Percentiles rank a stretch among this genome's conserved stretches.
These are phyloP conservation scores for Paradisaea rubra DNA, from an alignment of 2,113 vertebrate genomes.

Conservation along the genomic window DNA sequence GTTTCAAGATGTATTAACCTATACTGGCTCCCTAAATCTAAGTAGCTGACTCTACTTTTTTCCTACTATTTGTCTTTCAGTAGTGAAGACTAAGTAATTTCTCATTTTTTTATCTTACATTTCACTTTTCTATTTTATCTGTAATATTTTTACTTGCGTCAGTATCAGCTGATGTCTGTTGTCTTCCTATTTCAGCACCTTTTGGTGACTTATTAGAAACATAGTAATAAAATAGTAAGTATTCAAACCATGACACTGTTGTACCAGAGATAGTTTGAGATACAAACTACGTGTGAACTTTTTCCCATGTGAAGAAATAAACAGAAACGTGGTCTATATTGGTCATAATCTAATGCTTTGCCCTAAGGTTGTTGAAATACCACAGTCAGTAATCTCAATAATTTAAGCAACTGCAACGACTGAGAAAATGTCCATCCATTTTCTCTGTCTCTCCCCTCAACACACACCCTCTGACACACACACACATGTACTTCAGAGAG, in stretches of 20 bases:
- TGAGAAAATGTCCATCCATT: background rate
- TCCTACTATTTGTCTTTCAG: background rate
- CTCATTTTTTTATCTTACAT: background rate
- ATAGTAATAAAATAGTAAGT: background rate
- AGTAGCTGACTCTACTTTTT: background rate
- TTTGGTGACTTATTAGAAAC: background rate
- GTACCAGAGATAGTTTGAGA: background rate
- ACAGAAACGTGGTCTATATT: background rate
- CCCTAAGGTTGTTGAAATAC: background rate
- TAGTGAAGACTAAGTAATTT: background rate
- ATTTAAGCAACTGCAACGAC: background rate
- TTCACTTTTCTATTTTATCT: background rate
- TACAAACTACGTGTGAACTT: background rate
- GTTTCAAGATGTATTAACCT: background rate
- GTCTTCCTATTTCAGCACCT: background rate
- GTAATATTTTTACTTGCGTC: background rate
- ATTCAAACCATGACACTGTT: background rate
- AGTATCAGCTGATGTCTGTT: background rate
- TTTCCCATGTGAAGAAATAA: background rate
- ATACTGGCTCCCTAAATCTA: background rate
- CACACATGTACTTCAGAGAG: accelerated
- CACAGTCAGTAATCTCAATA: background rate
- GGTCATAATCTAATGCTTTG: background rate
- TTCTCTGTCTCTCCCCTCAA: background rate
- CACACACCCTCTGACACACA: background rate